Conservation (phyloP, 2,888 invertebrate genomes). For the Tipula lateralis region DNA sequence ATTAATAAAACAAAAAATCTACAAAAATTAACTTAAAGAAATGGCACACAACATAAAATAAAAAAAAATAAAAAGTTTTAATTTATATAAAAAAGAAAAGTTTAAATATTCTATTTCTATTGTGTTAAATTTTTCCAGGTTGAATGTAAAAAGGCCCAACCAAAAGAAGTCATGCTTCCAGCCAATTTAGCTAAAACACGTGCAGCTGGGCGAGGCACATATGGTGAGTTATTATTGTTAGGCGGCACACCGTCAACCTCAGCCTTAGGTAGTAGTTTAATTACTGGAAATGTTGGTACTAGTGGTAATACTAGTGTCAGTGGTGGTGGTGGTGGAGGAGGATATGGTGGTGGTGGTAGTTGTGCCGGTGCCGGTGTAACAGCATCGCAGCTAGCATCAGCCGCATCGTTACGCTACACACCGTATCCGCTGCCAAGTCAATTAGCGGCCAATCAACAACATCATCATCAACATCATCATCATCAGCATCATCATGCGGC, state of each 20-base stretch:
- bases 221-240: constrained; percentile 95
- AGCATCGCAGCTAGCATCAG: constrained; percentile 41
- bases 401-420: constrained; percentile 56
- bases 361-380: constrained; percentile 33
- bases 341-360: constrained; percentile 34
- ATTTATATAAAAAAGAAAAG: background rate
- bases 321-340: constrained; percentile 46
- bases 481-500: background rate
- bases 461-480: constrained; percentile 48
- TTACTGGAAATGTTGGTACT: constrained; percentile 33
- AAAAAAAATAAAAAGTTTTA: background rate
- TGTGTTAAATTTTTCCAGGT: constrained; percentile 61
- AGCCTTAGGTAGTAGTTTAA: constrained; percentile 42
- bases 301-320: constrained; percentile 37
- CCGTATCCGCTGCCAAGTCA: constrained; percentile 58
- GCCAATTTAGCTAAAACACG: constrained; percentile 93
- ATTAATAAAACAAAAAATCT: constrained; percentile 13
- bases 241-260: constrained; percentile 62
- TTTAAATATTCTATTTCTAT: background rate
- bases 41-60: background rate
- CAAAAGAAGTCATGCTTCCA: constrained; percentile 99
- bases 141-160: constrained; percentile 99
- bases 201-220: constrained; percentile 91
- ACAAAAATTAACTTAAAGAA: constrained; percentile 12
- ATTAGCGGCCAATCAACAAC: constrained; percentile 45